Percentiles rank a stretch among this genome's conserved stretches.
These are phyloP conservation scores for Styela plicata DNA, from an alignment of 23 tunicate species.

Conservation along the genomic window DNA sequence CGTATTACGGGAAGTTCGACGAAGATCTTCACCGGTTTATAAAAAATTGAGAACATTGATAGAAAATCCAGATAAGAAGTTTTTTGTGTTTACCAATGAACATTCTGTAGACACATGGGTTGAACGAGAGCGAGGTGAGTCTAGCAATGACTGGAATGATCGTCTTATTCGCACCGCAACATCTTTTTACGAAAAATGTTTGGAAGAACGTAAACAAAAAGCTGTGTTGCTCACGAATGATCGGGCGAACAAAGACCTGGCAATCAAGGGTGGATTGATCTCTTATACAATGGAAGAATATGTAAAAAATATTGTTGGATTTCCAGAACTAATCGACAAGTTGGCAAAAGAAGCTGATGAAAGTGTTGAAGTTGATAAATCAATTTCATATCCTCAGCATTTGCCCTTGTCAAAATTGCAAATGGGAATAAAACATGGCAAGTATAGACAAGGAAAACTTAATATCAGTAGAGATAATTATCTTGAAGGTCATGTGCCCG, in stretches of 20 bases:
- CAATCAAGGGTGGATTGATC: constrained; percentile 41
- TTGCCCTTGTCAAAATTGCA: constrained; percentile 56
- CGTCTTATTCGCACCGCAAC: constrained; percentile 85
- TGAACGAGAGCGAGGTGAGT: constrained; percentile 61
- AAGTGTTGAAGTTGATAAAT: constrained; percentile 66
- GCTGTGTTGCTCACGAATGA: constrained; percentile 89
- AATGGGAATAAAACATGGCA: constrained; percentile 66
- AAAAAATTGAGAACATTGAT: constrained; percentile 54
- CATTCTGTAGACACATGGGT: constrained; percentile 75
- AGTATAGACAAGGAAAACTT: constrained; percentile 75
- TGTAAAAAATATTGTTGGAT: constrained; percentile 63
- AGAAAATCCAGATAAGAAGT: constrained; percentile 67
- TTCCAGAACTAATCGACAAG: constrained; percentile 84
- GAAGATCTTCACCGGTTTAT: constrained; percentile 88
- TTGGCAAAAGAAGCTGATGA: constrained; percentile 72
- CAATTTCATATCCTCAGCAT: constrained; percentile 76
- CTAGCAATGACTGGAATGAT: constrained; percentile 95
- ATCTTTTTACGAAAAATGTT: constrained; percentile 62
- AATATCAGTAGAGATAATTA: constrained; percentile 85
- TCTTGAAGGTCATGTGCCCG: constrained; percentile 63
- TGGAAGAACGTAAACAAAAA: constrained; percentile 49
- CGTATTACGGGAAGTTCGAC: constrained; percentile 78
- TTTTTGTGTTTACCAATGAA: constrained; percentile 92
- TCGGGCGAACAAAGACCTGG: constrained; percentile 60
- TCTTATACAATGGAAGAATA: constrained; percentile 65